phyloP scores from a whole-genome alignment of 2,888 invertebrate species.

The Diaphora mendica region DNA sequence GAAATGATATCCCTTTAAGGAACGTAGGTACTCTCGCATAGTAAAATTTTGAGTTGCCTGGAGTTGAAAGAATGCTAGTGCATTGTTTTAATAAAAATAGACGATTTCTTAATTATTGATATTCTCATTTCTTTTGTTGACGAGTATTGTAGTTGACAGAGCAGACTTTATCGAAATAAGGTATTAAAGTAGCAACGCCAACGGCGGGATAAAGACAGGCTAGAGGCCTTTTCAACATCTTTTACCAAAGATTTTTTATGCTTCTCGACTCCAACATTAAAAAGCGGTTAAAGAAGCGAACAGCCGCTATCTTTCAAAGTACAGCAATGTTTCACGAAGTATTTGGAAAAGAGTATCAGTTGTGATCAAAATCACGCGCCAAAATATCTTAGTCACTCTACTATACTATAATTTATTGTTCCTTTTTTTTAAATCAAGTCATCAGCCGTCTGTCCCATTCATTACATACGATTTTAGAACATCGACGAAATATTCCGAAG shows the following conservation, averaged over 20 bases:
- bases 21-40: neutral
- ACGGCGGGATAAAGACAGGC: too few relatives aligned
- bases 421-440: slow-evolving; percentile 31
- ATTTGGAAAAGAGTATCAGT: neutral
- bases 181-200: too few relatives aligned
- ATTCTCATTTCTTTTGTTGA: neutral
- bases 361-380: neutral
- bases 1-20: neutral
- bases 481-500: slow-evolving; percentile 89
- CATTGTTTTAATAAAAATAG: neutral
- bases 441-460: slow-evolving; percentile 55
- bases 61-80: too few relatives aligned
- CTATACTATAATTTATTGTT: neutral
- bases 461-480: slow-evolving; percentile 64
- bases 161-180: neutral
- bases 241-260: neutral
- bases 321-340: neutral
- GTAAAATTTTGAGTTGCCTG: neutral
- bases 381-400: neutral
- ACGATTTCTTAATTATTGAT: neutral
- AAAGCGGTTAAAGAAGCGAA: neutral
- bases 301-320: neutral
- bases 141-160: neutral
- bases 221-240: neutral
- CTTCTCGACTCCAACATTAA: neutral